Base-by-base conservation (phyloP, 2,797 vertebrate genomes). In the Muraenolepis orangiensis region DNA sequence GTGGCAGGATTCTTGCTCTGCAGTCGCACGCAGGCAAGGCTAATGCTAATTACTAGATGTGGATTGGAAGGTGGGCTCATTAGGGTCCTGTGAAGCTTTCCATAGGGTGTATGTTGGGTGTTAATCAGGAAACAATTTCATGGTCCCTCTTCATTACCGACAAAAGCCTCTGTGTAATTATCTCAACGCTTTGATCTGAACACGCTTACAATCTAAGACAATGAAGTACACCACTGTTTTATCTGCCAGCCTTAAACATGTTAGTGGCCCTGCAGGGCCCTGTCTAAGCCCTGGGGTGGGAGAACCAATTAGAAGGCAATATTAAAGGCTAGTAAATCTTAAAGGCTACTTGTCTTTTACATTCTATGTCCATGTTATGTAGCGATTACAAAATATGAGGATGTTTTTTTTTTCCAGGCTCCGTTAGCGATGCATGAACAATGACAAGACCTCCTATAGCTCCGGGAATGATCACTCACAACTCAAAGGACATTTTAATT, bases 41-140 rank as follows among this genome's bases (percentile, higher is more conserved):
- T 51, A 51, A 51, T 51, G 72, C 36, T 76, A 85, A 82, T 86
- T 86, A 83, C 77, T 36, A 29, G 69, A 51, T 30, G 69, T 28
- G 34, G 75, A 74, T 84, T 75, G 78, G 66, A 76, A 70, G n/a
- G 31, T 28, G 0, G 11, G 70, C 3, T 77, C 69, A 72, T 76
- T 80, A 77, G 61, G 20, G 42, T 14, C 32, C 11, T 23, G 23
- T 28, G 23, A 76, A 85, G 38, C 29, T 46, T 28, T 51, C 40
- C 14, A 46, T 31, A 40, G 18, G 72, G 26, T 34, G 69, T 78
- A 76, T 74, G 70, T 74, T 70, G 76, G 75, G 20, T 61, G 71
- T 12, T 40, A 67, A 30, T 72, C 26, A 66, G 68, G 61, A 23
- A 75, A 74, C 57, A n/a, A 34, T 61, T 73, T 69, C 26, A 16